These are phyloP conservation scores for Emydoidea blandingii DNA, from an alignment of 2,797 vertebrate genomes.

Conservation along the genomic window DNA sequence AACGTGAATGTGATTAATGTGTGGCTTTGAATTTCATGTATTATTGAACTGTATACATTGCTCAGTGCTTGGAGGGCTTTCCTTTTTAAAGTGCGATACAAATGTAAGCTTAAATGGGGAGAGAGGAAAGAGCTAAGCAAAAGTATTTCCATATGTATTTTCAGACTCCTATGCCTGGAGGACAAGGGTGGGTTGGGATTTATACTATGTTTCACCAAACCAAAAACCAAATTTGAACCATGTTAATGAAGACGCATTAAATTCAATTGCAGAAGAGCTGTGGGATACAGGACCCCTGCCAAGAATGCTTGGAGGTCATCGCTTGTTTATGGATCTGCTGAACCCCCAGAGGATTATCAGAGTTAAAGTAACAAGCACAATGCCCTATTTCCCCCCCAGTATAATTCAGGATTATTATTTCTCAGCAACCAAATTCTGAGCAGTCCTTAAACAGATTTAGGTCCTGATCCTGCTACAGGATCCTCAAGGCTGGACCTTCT, in stretches of 20 bases:
- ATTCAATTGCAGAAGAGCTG: constrained; percentile 42
- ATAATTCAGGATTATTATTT: constrained; percentile 42
- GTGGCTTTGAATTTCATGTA: constrained; percentile 72
- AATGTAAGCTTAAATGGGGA: constrained; percentile 62
- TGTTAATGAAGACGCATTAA: constrained; percentile 63
- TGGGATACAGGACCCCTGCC: constrained; percentile 58
- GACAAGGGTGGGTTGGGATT: constrained; percentile 54
- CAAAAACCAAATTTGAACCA: constrained; percentile 61
- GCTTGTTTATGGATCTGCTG: constrained; percentile 61
- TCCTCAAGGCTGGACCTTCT: constrained; percentile 61
- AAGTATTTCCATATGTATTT: constrained; percentile 77
- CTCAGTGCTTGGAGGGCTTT: constrained; percentile 66
- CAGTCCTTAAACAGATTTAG: constrained; percentile 60
- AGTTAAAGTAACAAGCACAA: constrained; percentile 31
- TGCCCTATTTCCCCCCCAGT: neutral
- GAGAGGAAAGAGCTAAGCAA: constrained; percentile 54
- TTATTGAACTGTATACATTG: constrained; percentile 70
- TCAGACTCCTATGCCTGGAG: constrained; percentile 62
- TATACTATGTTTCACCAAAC: constrained; percentile 68
- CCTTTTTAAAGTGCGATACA: constrained; percentile 64
- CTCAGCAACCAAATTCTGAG: constrained; percentile 6
- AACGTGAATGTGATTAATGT: constrained; percentile 75
- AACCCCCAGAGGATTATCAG: constrained; percentile 66
- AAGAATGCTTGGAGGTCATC: constrained; percentile 61
- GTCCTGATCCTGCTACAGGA: constrained; percentile 36